A percentile compares a stretch with the other conserved stretches of the same genome.
Conservation (phyloP, 2,888 invertebrate genomes). For the Ophion obscuratus region DNA sequence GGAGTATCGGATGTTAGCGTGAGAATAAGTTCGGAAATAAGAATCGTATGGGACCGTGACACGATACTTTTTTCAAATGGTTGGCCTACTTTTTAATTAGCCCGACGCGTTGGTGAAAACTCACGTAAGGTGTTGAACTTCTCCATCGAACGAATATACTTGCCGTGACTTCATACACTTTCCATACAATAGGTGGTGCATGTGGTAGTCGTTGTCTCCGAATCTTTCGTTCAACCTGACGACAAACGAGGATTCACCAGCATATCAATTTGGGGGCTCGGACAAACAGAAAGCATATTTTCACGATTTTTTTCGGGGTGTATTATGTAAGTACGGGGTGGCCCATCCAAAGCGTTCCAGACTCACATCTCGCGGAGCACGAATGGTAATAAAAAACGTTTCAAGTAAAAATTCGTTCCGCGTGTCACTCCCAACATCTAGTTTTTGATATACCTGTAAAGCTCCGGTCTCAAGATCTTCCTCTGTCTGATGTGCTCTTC, state of each 20-base stretch:
- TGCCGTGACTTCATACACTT: not conserved
- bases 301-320: not conserved
- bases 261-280: not conserved
- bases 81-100: not conserved
- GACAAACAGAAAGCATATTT: not conserved
- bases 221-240: not conserved
- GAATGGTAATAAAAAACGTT: too few relatives aligned
- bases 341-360: too few relatives aligned
- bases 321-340: not conserved
- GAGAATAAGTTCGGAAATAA: too few relatives aligned
- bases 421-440: too few relatives aligned
- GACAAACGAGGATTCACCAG: not conserved
- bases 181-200: not conserved
- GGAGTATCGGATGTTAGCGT: too few relatives aligned
- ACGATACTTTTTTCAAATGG: too few relatives aligned
- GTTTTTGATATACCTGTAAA: not conserved
- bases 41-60: too few relatives aligned
- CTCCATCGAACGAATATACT: not conserved
- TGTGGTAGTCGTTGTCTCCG: not conserved
- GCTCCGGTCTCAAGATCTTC: not conserved
- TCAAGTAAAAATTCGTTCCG: too few relatives aligned
- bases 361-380: too few relatives aligned
- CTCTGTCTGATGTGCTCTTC: too few relatives aligned
- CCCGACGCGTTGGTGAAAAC: not conserved
- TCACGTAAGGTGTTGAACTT: not conserved